Conservation (phyloP, 2,113 vertebrate species). For the Narcine bancroftii region DNA sequence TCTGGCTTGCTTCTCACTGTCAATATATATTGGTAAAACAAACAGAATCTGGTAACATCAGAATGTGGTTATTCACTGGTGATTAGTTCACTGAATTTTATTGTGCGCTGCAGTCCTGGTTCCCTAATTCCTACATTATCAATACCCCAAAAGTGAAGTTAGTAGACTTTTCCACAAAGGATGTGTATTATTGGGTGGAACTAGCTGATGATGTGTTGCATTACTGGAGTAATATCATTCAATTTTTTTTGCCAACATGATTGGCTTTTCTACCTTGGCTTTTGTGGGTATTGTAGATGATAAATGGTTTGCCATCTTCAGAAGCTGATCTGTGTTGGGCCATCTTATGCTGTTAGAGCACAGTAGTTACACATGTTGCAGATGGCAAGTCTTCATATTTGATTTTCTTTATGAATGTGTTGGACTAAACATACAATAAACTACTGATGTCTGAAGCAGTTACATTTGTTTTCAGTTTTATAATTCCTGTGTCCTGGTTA, state of each 20-base stretch:
- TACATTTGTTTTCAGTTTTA: constrained; percentile 52
- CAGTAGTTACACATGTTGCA: constrained; percentile 70
- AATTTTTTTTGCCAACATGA: constrained; percentile 51
- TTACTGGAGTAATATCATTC: constrained; percentile 54
- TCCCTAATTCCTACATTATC: constrained; percentile 39
- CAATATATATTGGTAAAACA: constrained; percentile 45
- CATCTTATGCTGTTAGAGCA: constrained; percentile 74
- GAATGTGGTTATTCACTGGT: constrained; percentile 14
- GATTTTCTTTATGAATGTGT: constrained; percentile 80
- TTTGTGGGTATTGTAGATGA: constrained; percentile 66
- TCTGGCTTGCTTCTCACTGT: constrained; percentile 54
- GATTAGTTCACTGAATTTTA: constrained; percentile 31
- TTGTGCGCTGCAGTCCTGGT: constrained; percentile 41
- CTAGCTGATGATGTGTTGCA: constrained; percentile 52
- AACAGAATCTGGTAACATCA: constrained; percentile 42
- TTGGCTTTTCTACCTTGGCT: constrained; percentile 64
- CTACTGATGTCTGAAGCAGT: constrained; percentile 94
- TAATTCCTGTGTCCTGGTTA: constrained; percentile 48
- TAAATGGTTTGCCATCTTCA: constrained; percentile 67
- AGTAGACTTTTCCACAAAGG: constrained; percentile 56
- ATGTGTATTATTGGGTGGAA: constrained; percentile 59
- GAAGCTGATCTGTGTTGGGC: constrained; percentile 70
- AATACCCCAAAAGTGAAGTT: constrained; percentile 55
- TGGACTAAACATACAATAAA: constrained; percentile 97
- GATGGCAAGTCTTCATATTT: constrained; percentile 69